Percentiles rank a stretch among this genome's conserved stretches.
Evolutionary conservation across 2,888 invertebrate genomes (phyloP).

Genomic region (Candidula unifasciata): DNA sequence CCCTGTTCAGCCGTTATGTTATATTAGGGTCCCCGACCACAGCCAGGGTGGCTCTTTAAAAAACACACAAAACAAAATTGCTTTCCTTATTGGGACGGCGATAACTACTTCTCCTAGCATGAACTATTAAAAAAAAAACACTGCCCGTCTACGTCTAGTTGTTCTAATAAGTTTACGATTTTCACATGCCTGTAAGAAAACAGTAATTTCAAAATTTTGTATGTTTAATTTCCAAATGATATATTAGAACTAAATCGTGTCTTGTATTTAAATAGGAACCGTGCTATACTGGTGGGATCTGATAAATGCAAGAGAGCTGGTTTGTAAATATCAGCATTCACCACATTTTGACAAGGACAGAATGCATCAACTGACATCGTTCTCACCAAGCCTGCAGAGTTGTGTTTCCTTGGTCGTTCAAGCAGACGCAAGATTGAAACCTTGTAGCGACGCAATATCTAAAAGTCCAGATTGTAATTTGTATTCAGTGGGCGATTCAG

Average conservation of each 20-base stretch:
- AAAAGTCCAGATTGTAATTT: neutral
- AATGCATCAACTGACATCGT: neutral
- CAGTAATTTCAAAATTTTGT: neutral
- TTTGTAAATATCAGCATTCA: neutral
- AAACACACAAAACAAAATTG: too few species aligned
- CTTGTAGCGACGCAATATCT: neutral
- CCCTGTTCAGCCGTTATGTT: too few species aligned
- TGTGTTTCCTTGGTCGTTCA: neutral
- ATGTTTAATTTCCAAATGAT: neutral
- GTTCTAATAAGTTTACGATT: too few species aligned
- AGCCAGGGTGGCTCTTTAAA: too few species aligned
- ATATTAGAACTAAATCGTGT: neutral
- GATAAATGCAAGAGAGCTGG: slow-evolving; percentile 39
- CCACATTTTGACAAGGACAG: neutral
- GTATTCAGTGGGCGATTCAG: neutral
- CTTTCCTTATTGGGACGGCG: too few species aligned
- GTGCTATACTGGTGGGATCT: slow-evolving; percentile 39
- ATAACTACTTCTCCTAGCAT: too few species aligned
- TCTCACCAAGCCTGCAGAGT: slow-evolving; percentile 20
- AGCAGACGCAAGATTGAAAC: neutral
- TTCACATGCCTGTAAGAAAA: too few species aligned
- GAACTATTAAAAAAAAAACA: too few species aligned
- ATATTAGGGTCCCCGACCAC: too few species aligned
- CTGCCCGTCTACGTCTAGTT: too few species aligned
- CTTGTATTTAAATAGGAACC: neutral